These are phyloP conservation scores for Calidris pugnax DNA, from an alignment of 2,113 vertebrate species.

Conservation along the genomic window DNA sequence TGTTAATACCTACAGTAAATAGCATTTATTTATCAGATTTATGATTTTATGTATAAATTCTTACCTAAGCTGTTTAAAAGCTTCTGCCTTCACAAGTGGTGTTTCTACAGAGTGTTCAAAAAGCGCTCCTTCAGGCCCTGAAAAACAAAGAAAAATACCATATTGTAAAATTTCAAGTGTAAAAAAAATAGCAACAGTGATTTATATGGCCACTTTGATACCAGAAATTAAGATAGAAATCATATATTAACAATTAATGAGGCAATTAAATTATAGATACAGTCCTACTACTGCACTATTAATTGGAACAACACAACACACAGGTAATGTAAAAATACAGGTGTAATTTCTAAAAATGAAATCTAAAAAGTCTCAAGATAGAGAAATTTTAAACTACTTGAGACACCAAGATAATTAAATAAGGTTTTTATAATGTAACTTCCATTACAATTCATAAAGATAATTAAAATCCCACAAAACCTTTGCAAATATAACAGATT, in stretches of 20 bases:
- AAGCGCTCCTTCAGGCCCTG: slow-evolving; percentile 92
- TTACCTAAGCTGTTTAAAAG: slow-evolving; percentile 89
- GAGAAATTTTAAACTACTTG: not conserved
- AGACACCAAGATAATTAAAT: not conserved
- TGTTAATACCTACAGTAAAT: not conserved
- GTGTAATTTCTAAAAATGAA: not conserved
- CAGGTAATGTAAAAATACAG: not conserved
- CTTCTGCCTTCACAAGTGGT: slow-evolving; percentile 85
- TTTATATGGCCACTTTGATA: not conserved
- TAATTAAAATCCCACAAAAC: not conserved
- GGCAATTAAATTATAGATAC: not conserved
- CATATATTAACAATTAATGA: not conserved
- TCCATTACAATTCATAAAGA: not conserved
- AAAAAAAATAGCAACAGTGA: not conserved
- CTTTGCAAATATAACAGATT: not conserved
- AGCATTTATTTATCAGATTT: not conserved
- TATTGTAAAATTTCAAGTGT: not conserved
- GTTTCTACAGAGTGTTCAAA: slow-evolving; percentile 96
- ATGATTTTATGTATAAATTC: not conserved
- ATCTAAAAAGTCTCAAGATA: not conserved
- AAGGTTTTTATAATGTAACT: not conserved
- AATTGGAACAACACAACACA: not conserved
- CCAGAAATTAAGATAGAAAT: not conserved
- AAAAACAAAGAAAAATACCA: not conserved
- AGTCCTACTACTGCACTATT: not conserved